phyloP scores from a whole-genome alignment of 2,113 vertebrate species.

The Neoarius graeffei region DNA sequence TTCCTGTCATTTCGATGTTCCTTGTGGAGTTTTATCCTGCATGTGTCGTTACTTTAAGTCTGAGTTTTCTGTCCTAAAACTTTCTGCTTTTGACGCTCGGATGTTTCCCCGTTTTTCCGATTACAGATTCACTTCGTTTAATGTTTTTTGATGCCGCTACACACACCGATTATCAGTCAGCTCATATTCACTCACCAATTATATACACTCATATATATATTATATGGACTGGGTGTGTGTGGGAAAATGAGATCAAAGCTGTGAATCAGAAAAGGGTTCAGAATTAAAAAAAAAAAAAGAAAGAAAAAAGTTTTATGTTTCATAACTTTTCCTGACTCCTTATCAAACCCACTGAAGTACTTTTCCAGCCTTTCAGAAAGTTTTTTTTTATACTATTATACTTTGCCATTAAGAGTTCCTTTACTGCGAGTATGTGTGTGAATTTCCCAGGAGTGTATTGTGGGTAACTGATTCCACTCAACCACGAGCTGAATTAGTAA shows the following conservation, averaged over 20 bases:
- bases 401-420: background rate
- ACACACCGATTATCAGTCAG: background rate
- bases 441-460: conserved; percentile 28
- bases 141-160: no score
- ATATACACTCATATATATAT: no score
- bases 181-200: background rate
- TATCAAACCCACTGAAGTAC: background rate
- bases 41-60: no score
- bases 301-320: no score
- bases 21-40: no score
- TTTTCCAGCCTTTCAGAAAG: background rate
- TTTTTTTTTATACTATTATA: background rate
- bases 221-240: background rate
- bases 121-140: no score
- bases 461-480: conserved; percentile 15
- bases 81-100: no score
- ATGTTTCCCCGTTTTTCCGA: no score
- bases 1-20: no score
- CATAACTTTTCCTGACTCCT: background rate
- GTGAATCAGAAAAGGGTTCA: background rate
- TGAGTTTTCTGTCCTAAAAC: no score
- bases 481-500: conserved; percentile 21
- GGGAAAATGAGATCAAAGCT: background rate
- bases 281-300: no score
- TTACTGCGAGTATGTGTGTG: background rate